Evolutionary conservation across 2,888 invertebrate species (phyloP).

Genomic region (Drosophila meridiana): DNA sequence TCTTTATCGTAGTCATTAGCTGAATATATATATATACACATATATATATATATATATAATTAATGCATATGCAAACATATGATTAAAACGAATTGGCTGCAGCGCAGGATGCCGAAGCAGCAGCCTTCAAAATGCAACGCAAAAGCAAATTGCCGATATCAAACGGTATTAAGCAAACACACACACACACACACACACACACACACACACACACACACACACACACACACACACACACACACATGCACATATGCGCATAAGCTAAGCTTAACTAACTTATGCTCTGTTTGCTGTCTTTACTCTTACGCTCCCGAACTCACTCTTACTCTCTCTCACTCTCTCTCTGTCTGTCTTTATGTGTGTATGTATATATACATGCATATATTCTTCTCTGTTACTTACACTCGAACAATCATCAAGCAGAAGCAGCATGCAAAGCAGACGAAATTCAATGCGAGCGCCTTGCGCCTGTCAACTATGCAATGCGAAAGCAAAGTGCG

Average conservation of each 20-base stretch:
- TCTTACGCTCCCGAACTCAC: conserved; percentile 2
- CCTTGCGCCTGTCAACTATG: conserved; percentile 50
- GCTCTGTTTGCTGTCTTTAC: conserved; percentile 16
- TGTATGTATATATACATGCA: neutral
- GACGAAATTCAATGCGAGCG: conserved; percentile 28
- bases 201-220: conserved; percentile 8
- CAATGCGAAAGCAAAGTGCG: conserved; percentile 29
- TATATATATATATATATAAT: conserved; percentile 21
- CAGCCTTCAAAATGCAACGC: conserved; percentile 15
- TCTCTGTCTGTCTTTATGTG: neutral
- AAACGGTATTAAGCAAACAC: conserved; percentile 23
- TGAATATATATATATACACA: conserved; percentile 54
- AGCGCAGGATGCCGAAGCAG: conserved; percentile 46
- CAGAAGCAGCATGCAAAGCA: conserved; percentile 2
- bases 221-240: conserved; percentile 7
- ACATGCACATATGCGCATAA: neutral
- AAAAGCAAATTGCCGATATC: conserved; percentile 19
- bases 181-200: conserved; percentile 4
- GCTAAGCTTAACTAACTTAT: conserved; percentile 5
- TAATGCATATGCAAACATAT: conserved; percentile 14
- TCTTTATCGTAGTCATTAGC: conserved; percentile 82
- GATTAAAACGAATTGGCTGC: conserved; percentile 29
- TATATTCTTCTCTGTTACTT: conserved; percentile 13
- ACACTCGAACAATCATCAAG: conserved; percentile 23
- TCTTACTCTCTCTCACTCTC: conserved; percentile 1